phyloP scores from a whole-genome alignment of 1,140 invertebrate species.

The Drosophila tropicalis region DNA sequence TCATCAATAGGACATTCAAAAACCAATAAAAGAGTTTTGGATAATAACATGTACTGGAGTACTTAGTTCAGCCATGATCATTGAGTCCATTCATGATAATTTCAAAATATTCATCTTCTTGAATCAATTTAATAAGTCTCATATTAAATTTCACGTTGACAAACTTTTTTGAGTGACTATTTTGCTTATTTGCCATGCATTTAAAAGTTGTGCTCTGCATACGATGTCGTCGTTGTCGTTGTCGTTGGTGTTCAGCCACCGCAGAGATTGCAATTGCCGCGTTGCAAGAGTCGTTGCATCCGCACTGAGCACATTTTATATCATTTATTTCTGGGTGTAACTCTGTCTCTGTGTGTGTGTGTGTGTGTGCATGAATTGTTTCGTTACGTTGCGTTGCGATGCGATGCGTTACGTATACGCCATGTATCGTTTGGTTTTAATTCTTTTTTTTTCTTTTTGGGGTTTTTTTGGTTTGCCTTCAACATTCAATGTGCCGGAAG shows the following conservation, averaged over 20 bases:
- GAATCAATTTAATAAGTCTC: neutral
- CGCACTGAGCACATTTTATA: slow-evolving; percentile 68
- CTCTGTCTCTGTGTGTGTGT: neutral
- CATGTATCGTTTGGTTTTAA: slow-evolving; percentile 52
- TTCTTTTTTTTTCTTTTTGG: neutral
- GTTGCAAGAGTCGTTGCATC: slow-evolving; percentile 11
- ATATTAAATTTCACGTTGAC: neutral
- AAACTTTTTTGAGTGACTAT: slow-evolving; percentile 14
- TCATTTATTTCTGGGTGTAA: slow-evolving; percentile 58
- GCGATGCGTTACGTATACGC: slow-evolving; percentile 67
- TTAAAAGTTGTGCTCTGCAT: slow-evolving; percentile 50
- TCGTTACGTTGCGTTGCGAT: slow-evolving; percentile 59
- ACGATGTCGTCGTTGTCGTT: slow-evolving; percentile 1
- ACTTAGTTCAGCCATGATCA: too few species aligned
- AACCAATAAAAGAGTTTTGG: too few species aligned
- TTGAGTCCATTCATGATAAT: too few species aligned
- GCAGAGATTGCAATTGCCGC: slow-evolving; percentile 51
- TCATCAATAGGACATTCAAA: too few species aligned
- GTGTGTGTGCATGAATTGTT: slow-evolving; percentile 50
- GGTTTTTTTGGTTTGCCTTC: slow-evolving; percentile 51
- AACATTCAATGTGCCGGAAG: slow-evolving; percentile 60
- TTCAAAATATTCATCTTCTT: too few species aligned
- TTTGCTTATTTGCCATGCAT: slow-evolving; percentile 60
- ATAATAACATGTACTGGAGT: too few species aligned
- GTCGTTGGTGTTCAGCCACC: slow-evolving; percentile 40